A percentile compares a stretch with the other conserved stretches of the same genome.
phyloP scores from a whole-genome alignment of 2,113 vertebrate species.

The Asarcornis scutulata region DNA sequence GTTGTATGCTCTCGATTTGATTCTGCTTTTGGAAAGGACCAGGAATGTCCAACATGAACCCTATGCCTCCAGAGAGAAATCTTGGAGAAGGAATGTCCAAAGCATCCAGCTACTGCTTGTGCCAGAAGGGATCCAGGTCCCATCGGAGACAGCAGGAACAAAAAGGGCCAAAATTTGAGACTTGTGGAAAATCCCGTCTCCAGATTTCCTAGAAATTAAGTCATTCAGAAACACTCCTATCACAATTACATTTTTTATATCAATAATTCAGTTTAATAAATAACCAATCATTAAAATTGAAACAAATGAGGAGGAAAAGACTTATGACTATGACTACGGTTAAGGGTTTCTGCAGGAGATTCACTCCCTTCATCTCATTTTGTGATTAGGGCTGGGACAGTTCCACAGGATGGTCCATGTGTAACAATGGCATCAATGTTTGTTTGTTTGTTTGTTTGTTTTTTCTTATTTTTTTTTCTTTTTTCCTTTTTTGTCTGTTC shows the following conservation, averaged over 20 bases:
- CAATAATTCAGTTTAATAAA: not conserved
- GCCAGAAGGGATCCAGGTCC: not conserved
- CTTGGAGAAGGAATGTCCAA: not conserved
- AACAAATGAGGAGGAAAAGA: not conserved
- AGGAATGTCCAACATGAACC: not conserved
- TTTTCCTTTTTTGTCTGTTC: not conserved
- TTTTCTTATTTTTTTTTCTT: not conserved
- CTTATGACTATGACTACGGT: not conserved
- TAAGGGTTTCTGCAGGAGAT: not conserved
- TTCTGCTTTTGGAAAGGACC: not conserved
- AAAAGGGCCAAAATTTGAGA: not conserved
- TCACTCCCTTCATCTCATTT: not conserved
- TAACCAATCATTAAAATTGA: not conserved
- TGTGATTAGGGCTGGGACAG: not conserved
- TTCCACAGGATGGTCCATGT: fast-evolving
- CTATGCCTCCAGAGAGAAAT: not conserved
- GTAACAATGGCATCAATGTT: not conserved
- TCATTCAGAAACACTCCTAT: not conserved
- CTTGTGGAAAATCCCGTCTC: not conserved
- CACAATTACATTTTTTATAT: not conserved
- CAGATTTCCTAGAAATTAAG: not conserved
- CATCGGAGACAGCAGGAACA: fast-evolving
- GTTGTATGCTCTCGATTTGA: not conserved
- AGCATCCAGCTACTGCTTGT: not conserved
- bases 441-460: no score